Base-by-base conservation (phyloP, 1,140 invertebrate genomes). In the Papilio helenus region DNA sequence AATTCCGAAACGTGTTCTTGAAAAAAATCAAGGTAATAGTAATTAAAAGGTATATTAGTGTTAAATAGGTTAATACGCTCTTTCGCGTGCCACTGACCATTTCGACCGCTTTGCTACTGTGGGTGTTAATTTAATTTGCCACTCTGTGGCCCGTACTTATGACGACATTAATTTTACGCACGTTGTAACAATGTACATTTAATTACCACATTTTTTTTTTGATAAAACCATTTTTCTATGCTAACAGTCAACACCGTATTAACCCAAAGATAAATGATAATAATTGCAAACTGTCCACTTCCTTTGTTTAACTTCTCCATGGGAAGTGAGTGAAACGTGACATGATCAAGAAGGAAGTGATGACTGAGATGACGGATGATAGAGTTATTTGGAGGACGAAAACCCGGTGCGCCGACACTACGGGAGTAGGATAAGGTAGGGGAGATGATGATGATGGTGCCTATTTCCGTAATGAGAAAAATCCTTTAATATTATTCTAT, bases 121-220 rank as follows among this genome's bases (percentile, higher is more conserved):
- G 58, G 61, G 61, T 68, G 61, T 68, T 68, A 68, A 68, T 68
- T 68, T 68, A 68, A 68, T 68, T 68, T 68, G 61, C 61, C 61
- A 68, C 61, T 29, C 61, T 68, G 9, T 68, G 61, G 26, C 12
- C 14, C 14, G 61, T 68, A 26, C 26, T 68, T 68, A 29, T 68
- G 61, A 29, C 61, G 61, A 29, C 2, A 68, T 68, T 68, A 29
- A 68, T 68, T 68, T 29, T 34, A 68, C 61, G 23, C 61, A 68
- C 61, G 61, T 12, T 68, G 61, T 16, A 68, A 68, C 61, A 68
- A 68, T 68, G 14, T 34, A 68, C 58, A 68, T 68, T 68, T 68
- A 68, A 34, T 29, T 68, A 68, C 10, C 26, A 18, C 26, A 68
- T 23, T 29, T 68, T 68, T 29, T 68, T 68, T 68, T 16, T 68